These are phyloP conservation scores for Phyllostomus discolor DNA, from an alignment of 2,113 vertebrate genomes.

Conservation along the genomic window DNA sequence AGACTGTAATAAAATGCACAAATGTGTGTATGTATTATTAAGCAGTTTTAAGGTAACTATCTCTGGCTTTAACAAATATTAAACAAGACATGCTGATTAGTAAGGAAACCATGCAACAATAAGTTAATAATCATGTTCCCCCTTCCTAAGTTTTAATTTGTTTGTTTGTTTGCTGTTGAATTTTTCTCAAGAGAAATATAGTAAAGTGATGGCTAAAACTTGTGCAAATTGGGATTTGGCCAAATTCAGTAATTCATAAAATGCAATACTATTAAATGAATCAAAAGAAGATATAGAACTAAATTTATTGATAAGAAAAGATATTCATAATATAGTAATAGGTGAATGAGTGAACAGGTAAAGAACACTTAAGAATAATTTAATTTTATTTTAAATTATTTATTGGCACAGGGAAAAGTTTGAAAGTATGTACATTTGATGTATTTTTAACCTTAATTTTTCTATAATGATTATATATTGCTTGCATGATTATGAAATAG, in stretches of 20 bases:
- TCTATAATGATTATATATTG: background rate
- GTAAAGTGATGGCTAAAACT: background rate
- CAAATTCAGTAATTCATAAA: background rate
- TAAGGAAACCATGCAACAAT: background rate
- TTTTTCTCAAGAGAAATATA: background rate
- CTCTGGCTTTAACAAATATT: background rate
- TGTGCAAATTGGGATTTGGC: background rate
- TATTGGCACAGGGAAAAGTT: background rate
- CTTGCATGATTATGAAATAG: background rate
- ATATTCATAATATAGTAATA: background rate
- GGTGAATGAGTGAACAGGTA: background rate
- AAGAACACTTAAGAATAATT: background rate
- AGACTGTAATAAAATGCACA: constrained; percentile 71
- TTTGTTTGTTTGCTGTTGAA: background rate
- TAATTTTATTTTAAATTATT: background rate
- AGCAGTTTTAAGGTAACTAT: background rate
- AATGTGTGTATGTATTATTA: background rate
- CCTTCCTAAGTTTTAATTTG: background rate
- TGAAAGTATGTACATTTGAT: background rate
- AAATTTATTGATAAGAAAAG: background rate
- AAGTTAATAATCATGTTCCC: background rate
- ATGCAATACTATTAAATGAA: background rate
- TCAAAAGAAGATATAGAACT: background rate
- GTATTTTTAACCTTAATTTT: constrained; percentile 9
- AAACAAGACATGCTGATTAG: background rate